Conservation (phyloP, 37 sponge, comb jelly and placozoan species). For the Aplysina aerophoba region DNA sequence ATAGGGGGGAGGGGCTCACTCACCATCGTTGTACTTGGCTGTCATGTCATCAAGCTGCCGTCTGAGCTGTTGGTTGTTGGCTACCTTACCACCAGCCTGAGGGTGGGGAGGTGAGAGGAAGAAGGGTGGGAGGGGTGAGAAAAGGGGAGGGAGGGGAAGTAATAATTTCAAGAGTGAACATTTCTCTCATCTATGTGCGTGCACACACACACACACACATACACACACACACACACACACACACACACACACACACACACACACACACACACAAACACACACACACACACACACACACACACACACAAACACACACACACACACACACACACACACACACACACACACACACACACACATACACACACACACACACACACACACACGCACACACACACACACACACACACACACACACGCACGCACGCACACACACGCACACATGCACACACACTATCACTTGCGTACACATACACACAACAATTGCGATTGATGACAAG, state of each 20-base stretch:
- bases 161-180: not conserved
- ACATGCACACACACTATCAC: slow-evolving; percentile 20
- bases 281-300: not conserved
- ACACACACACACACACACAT: too few species aligned
- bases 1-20: too few species aligned
- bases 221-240: not conserved
- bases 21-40: slow-evolving; percentile 7
- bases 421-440: slow-evolving; percentile 23
- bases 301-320: too few species aligned
- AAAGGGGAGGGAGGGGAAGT: not conserved
- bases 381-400: slow-evolving; percentile 18
- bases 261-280: slow-evolving; percentile 10
- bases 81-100: slow-evolving; percentile 14
- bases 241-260: not conserved
- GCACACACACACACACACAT: slow-evolving; percentile 11
- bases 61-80: slow-evolving; percentile 8
- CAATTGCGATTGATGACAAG: too few species aligned
- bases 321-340: too few species aligned
- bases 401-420: slow-evolving; percentile 22
- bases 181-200: too few species aligned
- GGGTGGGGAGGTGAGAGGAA: too few species aligned
- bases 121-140: not conserved
- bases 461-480: too few species aligned
- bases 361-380: slow-evolving; percentile 16
- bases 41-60: slow-evolving; percentile 22